Evolutionary conservation across 1,140 invertebrate species (phyloP).

Genomic region (Chelonus insularis): DNA sequence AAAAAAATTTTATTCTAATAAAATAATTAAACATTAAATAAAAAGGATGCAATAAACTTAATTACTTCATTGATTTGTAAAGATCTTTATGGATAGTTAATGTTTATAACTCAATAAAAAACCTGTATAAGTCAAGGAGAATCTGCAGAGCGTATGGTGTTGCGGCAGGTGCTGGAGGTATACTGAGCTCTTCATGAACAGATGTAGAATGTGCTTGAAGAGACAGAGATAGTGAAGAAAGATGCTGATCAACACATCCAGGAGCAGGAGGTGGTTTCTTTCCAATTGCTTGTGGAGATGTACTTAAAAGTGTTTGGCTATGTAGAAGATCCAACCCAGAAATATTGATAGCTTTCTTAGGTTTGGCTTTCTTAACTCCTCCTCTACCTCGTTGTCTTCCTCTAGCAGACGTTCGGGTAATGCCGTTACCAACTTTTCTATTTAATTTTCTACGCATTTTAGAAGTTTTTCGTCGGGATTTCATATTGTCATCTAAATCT

Average conservation of each 20-base stretch:
- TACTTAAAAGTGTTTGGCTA: slow-evolving; percentile 86
- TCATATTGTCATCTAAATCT: slow-evolving; percentile 46
- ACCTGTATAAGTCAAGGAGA: slow-evolving; percentile 76
- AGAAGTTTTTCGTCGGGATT: slow-evolving; percentile 45
- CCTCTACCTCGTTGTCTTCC: slow-evolving; percentile 54
- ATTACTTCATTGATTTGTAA: too few relatives aligned
- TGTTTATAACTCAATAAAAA: neutral
- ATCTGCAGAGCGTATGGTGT: slow-evolving; percentile 86
- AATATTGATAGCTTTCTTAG: slow-evolving; percentile 72
- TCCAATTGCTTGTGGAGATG: slow-evolving; percentile 68
- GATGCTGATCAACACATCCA: slow-evolving; percentile 86
- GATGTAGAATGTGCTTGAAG: slow-evolving; percentile 63
- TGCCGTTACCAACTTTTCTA: slow-evolving; percentile 51
- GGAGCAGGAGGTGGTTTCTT: slow-evolving; percentile 79
- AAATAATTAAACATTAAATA: too few relatives aligned
- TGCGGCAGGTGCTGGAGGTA: slow-evolving; percentile 73
- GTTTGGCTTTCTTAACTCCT: slow-evolving; percentile 62
- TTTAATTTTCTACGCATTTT: slow-evolving; percentile 58
- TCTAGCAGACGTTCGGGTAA: slow-evolving; percentile 45
- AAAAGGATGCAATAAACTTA: too few relatives aligned
- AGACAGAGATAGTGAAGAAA: slow-evolving; percentile 72
- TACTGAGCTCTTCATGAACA: slow-evolving; percentile 79
- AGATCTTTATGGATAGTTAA: neutral
- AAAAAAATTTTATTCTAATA: too few relatives aligned
- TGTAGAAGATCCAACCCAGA: slow-evolving; percentile 87